Conservation (phyloP, 2,888 invertebrate species). For the Celastrina argiolus region DNA sequence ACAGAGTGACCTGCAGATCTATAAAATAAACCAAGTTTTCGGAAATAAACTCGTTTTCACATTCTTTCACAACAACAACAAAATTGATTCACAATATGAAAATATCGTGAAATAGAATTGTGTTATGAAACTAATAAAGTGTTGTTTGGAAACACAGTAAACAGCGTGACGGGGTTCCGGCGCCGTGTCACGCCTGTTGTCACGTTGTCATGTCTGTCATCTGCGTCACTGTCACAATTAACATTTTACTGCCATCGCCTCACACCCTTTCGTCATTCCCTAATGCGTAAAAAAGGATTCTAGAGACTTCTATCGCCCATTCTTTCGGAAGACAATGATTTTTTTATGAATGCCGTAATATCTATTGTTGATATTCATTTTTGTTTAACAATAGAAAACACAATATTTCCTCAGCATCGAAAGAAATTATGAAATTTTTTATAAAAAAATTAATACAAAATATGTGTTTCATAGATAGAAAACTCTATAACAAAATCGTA, state of each 20-base stretch:
- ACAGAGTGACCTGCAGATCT: too few relatives aligned
- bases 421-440: background rate
- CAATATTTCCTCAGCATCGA: background rate
- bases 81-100: background rate
- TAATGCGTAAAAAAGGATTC: background rate
- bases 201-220: background rate
- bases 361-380: background rate
- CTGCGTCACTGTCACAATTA: constrained; percentile 16
- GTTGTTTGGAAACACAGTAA: background rate
- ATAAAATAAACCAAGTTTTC: too few relatives aligned
- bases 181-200: background rate
- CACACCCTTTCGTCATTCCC: background rate
- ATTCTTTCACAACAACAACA: too few relatives aligned
- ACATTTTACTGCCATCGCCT: constrained; percentile 1
- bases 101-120: background rate
- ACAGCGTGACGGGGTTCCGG: background rate
- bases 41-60: too few relatives aligned
- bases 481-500: too few relatives aligned
- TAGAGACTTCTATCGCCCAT: background rate
- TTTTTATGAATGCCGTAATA: constrained; percentile 3
- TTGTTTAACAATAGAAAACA: background rate
- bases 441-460: too few relatives aligned
- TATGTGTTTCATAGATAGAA: too few relatives aligned
- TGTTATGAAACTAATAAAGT: background rate
- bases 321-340: background rate